A percentile compares a stretch with the other conserved stretches of the same genome.
These are phyloP conservation scores for Hyposoter didymator DNA, from an alignment of 2,888 invertebrate species.

Conservation along the genomic window DNA sequence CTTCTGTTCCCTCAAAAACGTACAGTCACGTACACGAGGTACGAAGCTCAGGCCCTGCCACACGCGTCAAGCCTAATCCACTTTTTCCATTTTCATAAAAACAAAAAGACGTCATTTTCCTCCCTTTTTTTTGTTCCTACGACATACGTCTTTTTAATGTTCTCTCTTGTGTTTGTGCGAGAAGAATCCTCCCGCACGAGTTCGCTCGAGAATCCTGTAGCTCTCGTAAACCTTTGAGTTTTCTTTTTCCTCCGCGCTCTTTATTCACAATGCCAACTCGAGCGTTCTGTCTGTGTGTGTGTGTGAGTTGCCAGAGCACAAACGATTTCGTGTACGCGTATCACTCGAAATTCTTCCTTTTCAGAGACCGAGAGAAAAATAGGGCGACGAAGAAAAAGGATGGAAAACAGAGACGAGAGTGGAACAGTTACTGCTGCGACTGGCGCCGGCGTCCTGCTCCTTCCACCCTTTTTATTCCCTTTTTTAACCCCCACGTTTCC, in stretches of 20 bases:
- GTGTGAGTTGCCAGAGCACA: slow-evolving; percentile 28
- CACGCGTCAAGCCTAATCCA: background rate
- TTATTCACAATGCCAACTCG: slow-evolving; percentile 10
- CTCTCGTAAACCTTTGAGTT: slow-evolving; percentile 42
- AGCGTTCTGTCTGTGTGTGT: background rate
- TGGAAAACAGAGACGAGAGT: background rate
- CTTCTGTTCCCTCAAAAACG: slow-evolving; percentile 44
- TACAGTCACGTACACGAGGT: slow-evolving; percentile 64
- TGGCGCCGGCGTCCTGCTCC: slow-evolving; percentile 59
- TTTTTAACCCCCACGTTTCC: background rate
- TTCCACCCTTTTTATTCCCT: slow-evolving; percentile 43
- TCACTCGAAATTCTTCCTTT: slow-evolving; percentile 40
- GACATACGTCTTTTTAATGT: background rate
- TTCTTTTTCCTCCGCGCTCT: slow-evolving; percentile 9
- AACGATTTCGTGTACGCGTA: background rate
- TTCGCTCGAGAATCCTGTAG: slow-evolving; percentile 66
- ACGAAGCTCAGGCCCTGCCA: slow-evolving; percentile 42
- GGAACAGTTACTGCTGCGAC: slow-evolving; percentile 35
- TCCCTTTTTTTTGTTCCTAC: background rate
- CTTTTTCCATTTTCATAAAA: background rate
- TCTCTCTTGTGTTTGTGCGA: slow-evolving; percentile 70
- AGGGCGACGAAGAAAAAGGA: background rate
- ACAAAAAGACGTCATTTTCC: background rate
- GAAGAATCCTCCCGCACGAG: slow-evolving; percentile 68
- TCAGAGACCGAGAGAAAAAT: slow-evolving; percentile 2